phyloP scores from a whole-genome alignment of 2,113 vertebrate species.

The Vulpes vulpes region DNA sequence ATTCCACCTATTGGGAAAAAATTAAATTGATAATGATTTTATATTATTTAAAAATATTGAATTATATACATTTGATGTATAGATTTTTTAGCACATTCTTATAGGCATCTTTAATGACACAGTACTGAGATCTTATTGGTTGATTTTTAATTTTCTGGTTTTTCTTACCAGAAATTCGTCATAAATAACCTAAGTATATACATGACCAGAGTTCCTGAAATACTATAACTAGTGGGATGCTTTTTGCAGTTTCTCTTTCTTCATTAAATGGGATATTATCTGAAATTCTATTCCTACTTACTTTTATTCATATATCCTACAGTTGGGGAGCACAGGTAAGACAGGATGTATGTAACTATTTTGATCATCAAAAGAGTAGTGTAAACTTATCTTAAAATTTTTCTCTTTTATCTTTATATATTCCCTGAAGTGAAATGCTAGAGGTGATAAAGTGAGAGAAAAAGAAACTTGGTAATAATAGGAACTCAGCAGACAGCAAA shows the following conservation, averaged over 20 bases:
- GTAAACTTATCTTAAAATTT: constrained; percentile 20
- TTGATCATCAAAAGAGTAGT: constrained; percentile 32
- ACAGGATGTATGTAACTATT: not conserved
- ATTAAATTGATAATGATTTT: constrained; percentile 3
- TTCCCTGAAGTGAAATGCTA: constrained; percentile 63
- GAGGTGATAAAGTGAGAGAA: constrained; percentile 76
- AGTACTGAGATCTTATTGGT: not conserved
- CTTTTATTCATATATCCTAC: constrained; percentile 14
- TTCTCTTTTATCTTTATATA: constrained; percentile 43
- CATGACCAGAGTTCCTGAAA: not conserved
- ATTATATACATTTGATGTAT: not conserved
- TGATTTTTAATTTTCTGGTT: not conserved
- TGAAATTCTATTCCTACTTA: not conserved
- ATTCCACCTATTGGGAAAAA: not conserved
- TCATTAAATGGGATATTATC: constrained; percentile 32
- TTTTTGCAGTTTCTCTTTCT: not conserved
- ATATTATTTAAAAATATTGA: not conserved
- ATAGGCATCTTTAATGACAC: not conserved
- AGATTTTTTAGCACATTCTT: not conserved
- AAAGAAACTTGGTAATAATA: constrained; percentile 79
- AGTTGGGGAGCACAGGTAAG: not conserved
- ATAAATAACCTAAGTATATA: not conserved
- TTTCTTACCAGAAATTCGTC: not conserved
- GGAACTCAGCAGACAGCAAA: constrained; percentile 69
- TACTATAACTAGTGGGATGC: not conserved